Conservation (phyloP, 2,113 vertebrate genomes). For the Dicrurus megarhynchus region DNA sequence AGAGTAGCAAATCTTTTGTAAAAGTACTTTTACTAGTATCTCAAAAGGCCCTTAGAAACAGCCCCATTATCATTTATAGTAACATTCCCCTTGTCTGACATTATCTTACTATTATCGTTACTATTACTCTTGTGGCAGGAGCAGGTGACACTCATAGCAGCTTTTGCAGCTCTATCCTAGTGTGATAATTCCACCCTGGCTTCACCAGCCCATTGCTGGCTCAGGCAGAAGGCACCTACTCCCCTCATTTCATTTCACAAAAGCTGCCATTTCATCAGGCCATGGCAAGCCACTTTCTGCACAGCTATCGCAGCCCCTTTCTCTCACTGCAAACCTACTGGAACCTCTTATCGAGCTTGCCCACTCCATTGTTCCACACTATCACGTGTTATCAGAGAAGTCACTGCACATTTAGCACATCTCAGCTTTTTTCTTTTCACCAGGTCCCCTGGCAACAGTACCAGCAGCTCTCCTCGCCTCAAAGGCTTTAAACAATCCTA, state of each 20-base stretch:
- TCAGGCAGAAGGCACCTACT: neutral
- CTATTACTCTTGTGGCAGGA: neutral
- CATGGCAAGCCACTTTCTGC: neutral
- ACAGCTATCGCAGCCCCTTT: neutral
- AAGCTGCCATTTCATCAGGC: neutral
- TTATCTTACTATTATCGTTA: neutral
- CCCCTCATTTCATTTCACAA: neutral
- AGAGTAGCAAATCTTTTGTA: neutral
- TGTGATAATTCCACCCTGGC: neutral
- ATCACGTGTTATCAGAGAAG: neutral
- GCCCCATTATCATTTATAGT: neutral
- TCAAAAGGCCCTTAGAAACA: neutral
- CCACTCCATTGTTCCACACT: constrained; percentile 12
- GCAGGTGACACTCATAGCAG: neutral
- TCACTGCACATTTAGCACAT: neutral
- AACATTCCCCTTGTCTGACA: neutral
- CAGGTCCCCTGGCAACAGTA: neutral
- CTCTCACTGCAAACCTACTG: neutral
- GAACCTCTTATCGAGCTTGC: constrained; percentile 28
- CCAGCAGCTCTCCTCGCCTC: neutral
- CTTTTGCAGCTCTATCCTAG: neutral
- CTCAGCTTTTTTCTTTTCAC: neutral
- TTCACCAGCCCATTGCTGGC: neutral
- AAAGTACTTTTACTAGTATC: neutral
- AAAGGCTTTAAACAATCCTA: neutral